phyloP scores from a whole-genome alignment of 2,113 vertebrate genomes.

The Brachirus orientalis region DNA sequence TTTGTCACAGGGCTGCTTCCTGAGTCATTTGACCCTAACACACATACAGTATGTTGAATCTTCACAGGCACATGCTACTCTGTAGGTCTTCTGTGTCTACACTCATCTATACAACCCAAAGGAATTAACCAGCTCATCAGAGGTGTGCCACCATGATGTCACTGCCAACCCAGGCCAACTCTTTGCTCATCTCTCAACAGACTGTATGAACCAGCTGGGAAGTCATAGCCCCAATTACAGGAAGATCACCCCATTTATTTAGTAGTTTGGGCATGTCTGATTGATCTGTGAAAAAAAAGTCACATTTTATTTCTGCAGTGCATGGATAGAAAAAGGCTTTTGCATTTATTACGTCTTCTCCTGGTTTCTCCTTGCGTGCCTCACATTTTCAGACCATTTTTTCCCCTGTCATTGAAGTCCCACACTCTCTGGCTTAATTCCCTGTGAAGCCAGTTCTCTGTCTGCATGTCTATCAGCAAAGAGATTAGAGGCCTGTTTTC shows the following conservation, averaged over 20 bases:
- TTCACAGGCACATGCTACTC: constrained; percentile 1
- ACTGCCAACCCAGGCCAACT: neutral
- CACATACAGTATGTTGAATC: neutral
- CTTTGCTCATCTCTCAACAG: too few relatives aligned
- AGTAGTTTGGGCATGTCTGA: constrained; percentile 44
- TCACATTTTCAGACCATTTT: neutral
- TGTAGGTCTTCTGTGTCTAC: constrained; percentile 31
- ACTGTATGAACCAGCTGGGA: constrained; percentile 26
- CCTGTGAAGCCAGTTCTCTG: constrained; percentile 13
- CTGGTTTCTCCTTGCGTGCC: too few relatives aligned
- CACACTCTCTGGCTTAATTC: neutral
- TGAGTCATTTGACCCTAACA: constrained; percentile 34
- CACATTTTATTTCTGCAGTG: neutral
- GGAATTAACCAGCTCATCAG: constrained; percentile 11
- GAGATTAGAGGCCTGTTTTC: constrained; percentile 53
- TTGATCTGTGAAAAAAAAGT: constrained; percentile 15
- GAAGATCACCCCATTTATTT: constrained; percentile 53
- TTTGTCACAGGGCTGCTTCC: constrained; percentile 2
- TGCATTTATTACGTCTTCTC: neutral
- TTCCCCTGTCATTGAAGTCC: neutral
- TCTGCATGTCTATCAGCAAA: constrained; percentile 30
- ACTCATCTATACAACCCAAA: constrained; percentile 16
- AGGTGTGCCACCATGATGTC: constrained; percentile 24
- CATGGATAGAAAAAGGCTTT: neutral
- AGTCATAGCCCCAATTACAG: constrained; percentile 53